Base-by-base conservation (phyloP, 2,888 invertebrate genomes). In the Teleogryllus oceanicus region DNA sequence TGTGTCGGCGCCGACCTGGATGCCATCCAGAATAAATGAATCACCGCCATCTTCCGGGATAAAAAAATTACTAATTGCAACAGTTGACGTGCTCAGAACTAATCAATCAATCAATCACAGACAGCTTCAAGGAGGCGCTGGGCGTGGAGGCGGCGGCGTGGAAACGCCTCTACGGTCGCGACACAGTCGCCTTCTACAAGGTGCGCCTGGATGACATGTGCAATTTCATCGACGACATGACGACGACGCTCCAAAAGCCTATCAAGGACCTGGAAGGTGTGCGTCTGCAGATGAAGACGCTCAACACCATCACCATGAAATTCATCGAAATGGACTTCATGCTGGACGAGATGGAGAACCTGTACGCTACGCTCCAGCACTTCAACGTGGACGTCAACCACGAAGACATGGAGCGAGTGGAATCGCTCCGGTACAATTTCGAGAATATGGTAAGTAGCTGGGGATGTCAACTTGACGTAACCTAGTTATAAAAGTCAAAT, bases 261-360 rank as follows among this genome's bases (percentile, higher is more conserved):
- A 92, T 96, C 50, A 92, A 92, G 74, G 83, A 84, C 81, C 83
- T 88, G 77, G 87, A 88, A 82, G 88, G 89, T 84, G 87, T 89
- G 50, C 91, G 95, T 84, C 86, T 93, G 49, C 94, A 94, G 2
- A 96, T 96, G 95, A 87, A 90, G 84, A 94, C 94, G 82, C 88
- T 96, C 78, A 91, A 92, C 84, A 89, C 90, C 82, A 92, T 96
- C 82, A 89, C 95, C 78, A 92, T 94, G 80, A 92, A 93, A 84
- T 94, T 93, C 84, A 94, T 95, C 84, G 90, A 92, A 87, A 92
- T 95, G 91, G 96, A 96, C 83, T 91, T 93, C 90, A 91, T 92
- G 83, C 85, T 95, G 74, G 91, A 90, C 83, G 88, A 93, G 8
- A 94, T 96, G 84, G 94, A 94, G 87, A 94, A 95, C 85, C 93